Conservation (phyloP, 1,140 invertebrate genomes). For the Formica exsecta region DNA sequence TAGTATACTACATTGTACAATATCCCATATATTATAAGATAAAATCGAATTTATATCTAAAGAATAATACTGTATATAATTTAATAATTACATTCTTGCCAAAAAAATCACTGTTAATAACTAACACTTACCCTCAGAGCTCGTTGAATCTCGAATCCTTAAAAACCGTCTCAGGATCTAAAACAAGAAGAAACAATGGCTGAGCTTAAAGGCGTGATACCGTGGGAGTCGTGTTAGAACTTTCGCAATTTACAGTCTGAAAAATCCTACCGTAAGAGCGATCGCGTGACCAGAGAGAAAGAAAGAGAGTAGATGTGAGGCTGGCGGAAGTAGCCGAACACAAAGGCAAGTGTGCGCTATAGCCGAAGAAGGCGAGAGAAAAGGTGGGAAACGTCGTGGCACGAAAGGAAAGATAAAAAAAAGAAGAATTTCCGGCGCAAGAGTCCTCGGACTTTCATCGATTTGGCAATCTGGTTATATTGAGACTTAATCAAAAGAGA, state of each 20-base stretch:
- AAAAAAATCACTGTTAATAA: constrained; percentile 56
- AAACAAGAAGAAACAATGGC: constrained; percentile 77
- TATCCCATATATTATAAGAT: neutral
- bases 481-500: constrained; percentile 64
- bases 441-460: constrained; percentile 32
- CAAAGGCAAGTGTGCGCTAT: neutral
- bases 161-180: constrained; percentile 74
- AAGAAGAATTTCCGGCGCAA: constrained; percentile 6
- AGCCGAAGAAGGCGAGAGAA: neutral
- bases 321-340: constrained; percentile 57
- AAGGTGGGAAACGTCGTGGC: neutral
- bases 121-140: constrained; percentile 74
- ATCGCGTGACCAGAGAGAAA: constrained; percentile 71
- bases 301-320: constrained; percentile 25
- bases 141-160: constrained; percentile 53
- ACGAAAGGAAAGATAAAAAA: constrained; percentile 11
- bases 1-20: too few species aligned
- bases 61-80: constrained; percentile 6
- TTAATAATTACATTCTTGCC: constrained; percentile 13
- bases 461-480: constrained; percentile 64
- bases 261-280: constrained; percentile 76
- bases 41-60: constrained; percentile 1
- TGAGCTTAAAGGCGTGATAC: constrained; percentile 72
- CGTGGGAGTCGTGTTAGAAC: constrained; percentile 73
- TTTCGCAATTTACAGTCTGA: constrained; percentile 83